Base-by-base conservation (phyloP, 2,113 vertebrate genomes). In the Miniopterus natalensis region DNA sequence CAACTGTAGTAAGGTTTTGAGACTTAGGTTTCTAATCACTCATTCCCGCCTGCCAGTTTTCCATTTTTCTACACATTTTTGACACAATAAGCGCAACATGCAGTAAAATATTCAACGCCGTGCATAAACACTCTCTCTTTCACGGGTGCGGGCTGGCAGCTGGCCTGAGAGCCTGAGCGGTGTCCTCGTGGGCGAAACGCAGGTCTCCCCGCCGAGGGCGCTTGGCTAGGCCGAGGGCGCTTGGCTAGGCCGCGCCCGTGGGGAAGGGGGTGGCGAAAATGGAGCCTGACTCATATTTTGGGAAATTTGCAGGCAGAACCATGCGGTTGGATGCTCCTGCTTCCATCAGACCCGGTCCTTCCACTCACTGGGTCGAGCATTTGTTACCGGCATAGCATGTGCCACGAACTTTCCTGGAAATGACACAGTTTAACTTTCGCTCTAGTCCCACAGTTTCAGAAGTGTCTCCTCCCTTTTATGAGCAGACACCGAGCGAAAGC, bases 41-140 rank as follows among this genome's bases (percentile, higher is more conserved):
- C 53, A 12, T 86, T 81, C 63, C 27, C 90, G 42, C n/a, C 29
- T 94, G 80, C 68, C 80, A 90, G 63, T 88, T 93, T 61, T 1
- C 63, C 81, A 47, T 68, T 95, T 94, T 70, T 92, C 61, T 94
- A 78, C 68, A 87, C 55, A 78, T 36, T 73, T 85, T 97, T 97
- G 95, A 86, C 75, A 90, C 63, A 87, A 79, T 86, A 87, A 87
- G 92, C 80, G 61, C n/a, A 83, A 84, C 70, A 63, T 5, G 12
- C 49, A 36, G 84, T 78, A 68, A 89, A 70, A 74, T 81, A 75
- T 84, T 92, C 49, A 79, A 94, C 36, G 59, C 74, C 42, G 53
- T n/a, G 40, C 61, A 40, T 36, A 71, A 85, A 65, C 36, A 79
- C 31, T 68, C 42, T 95, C 18, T 84, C 77, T 88, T 61, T 83